phyloP scores from a whole-genome alignment of 2,797 vertebrate genomes.

The Clamator glandarius region DNA sequence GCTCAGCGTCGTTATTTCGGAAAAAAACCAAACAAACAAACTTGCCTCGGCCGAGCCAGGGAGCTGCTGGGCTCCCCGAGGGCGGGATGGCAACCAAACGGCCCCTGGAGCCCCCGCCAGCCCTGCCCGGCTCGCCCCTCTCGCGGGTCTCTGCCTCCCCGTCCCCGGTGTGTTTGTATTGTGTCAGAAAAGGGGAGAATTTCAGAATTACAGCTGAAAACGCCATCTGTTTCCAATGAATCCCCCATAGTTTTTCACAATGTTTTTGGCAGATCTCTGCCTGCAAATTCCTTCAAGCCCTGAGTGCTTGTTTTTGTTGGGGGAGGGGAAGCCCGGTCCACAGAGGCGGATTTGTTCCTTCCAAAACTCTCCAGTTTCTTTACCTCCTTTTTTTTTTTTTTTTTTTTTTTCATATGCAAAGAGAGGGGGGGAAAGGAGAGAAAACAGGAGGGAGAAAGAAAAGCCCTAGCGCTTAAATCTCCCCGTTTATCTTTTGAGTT shows the following conservation, averaged over 20 bases:
- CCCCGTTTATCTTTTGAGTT: constrained; percentile 17
- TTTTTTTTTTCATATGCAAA: neutral
- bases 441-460: neutral
- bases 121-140: neutral
- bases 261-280: constrained; percentile 84
- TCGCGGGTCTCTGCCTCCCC: neutral
- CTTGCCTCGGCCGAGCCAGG: neutral
- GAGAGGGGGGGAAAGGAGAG: neutral
- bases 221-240: constrained; percentile 88
- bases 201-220: constrained; percentile 81
- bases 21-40: neutral
- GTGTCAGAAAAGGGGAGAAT: constrained; percentile 80
- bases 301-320: constrained; percentile 89
- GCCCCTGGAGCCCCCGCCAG: neutral
- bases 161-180: constrained; percentile 72
- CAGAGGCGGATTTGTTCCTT: constrained; percentile 84
- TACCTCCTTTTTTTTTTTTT: constrained; percentile 51
- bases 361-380: constrained; percentile 80
- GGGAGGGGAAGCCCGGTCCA: constrained; percentile 85
- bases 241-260: constrained; percentile 82
- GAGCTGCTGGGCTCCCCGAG: neutral
- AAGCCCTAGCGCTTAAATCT: constrained; percentile 37
- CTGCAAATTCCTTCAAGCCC: constrained; percentile 85
- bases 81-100: constrained; percentile 35
- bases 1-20: neutral